Conservation (phyloP, 1,140 invertebrate species). For the Tetramorium simillimum region DNA sequence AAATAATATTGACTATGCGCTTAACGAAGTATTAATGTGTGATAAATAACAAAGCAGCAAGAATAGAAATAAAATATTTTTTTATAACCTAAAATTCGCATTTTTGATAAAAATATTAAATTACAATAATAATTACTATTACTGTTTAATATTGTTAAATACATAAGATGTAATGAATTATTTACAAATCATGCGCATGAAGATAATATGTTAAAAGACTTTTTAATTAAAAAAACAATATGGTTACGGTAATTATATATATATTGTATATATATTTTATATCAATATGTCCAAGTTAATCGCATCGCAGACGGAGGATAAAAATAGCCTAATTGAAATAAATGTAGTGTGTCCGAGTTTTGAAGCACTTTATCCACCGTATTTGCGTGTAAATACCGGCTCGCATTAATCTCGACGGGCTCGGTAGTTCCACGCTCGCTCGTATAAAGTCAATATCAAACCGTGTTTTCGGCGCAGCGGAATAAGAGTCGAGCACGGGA, state of each 20-base stretch:
- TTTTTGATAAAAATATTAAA: neutral
- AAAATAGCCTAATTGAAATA: slow-evolving; percentile 49
- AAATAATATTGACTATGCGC: neutral
- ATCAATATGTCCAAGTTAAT: slow-evolving; percentile 14
- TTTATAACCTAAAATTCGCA: neutral
- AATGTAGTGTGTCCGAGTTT: slow-evolving; percentile 39
- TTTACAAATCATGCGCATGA: neutral
- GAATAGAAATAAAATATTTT: neutral
- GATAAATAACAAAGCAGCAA: too few relatives aligned
- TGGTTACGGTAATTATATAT: neutral
- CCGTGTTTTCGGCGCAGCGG: slow-evolving; percentile 53
- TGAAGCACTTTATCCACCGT: slow-evolving; percentile 46
- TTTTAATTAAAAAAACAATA: neutral
- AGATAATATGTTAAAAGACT: neutral
- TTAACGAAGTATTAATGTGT: too few relatives aligned
- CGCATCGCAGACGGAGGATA: neutral
- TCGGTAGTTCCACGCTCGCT: neutral
- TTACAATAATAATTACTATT: neutral
- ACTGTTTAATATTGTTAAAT: neutral
- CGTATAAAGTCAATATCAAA: slow-evolving; percentile 66
- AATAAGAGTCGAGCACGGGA: slow-evolving; percentile 57
- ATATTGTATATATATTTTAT: neutral
- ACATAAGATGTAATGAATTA: neutral
- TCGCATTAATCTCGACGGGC: slow-evolving; percentile 47
- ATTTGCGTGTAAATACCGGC: slow-evolving; percentile 51